phyloP scores from a whole-genome alignment of 1,140 invertebrate genomes.

The Platorchestia sp. region DNA sequence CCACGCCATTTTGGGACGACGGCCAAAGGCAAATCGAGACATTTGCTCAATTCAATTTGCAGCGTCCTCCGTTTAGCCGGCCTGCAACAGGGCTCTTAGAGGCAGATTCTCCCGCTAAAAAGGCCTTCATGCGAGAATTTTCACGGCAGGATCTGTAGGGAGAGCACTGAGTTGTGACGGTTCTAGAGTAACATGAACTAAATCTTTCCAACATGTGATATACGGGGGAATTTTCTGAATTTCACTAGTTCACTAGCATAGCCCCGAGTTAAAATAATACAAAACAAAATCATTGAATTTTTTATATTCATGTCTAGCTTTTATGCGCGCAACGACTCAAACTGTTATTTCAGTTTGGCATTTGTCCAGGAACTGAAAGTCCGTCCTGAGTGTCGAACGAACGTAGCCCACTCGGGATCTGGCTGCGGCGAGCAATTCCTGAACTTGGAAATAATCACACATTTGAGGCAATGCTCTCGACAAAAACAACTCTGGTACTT shows the following conservation, averaged over 20 bases:
- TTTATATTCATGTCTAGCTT: no score
- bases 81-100: conserved; percentile 24
- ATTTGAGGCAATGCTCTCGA: no score
- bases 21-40: conserved; percentile 46
- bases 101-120: neutral
- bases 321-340: neutral
- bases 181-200: neutral
- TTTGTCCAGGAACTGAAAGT: neutral
- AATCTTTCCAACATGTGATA: neutral
- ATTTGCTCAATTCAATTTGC: conserved; percentile 53
- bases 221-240: neutral
- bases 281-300: neutral
- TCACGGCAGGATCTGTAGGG: neutral
- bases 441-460: no score
- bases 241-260: neutral
- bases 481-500: no score
- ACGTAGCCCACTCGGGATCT: neutral
- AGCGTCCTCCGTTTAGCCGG: neutral
- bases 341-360: neutral
- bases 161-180: neutral
- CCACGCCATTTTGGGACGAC: conserved; percentile 38
- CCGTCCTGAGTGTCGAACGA: neutral
- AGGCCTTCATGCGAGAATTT: neutral
- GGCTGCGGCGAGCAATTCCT: neutral
- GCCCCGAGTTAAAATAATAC: neutral